Evolutionary conservation across 2,888 invertebrate genomes (phyloP), one percentile per base, ranked within the genome.

Genomic region (Hyles lineata): DNA sequence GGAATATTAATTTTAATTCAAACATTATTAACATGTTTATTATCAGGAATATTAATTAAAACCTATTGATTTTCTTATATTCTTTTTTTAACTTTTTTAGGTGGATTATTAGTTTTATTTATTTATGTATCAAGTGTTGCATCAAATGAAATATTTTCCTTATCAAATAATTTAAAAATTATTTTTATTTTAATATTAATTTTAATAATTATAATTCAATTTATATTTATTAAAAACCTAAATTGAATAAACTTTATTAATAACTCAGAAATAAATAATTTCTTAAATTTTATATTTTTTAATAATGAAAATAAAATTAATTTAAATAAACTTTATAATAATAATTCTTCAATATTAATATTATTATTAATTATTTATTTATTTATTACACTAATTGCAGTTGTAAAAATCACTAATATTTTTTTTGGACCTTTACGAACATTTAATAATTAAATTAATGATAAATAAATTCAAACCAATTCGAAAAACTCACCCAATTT

Each of bases 21-120:
- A 95, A 95, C 95, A 15, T 79, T 95, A 78, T 77, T 94, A 82
- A 90, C 91, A 71, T 91, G 92, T 75, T 75, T 95, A 87, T 82
- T 95, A 62, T 85, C 92, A 77, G 93, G 95, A 70, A 83, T 94
- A 86, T 77, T 95, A 84, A 90, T 91, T 79, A 88, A 91, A 87
- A 93, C 91, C 74, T 95, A 95, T 81, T 96, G 95, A 95, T 96
- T 95, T 83, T 95, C 95, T 0, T 96, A 96, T 89, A 95, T 96
- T 85, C 82, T 96, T 92, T 96, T 96, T 84, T 83, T 96, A 90
- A 93, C 95, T 81, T 96, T 96, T 87, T 83, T 96, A 86, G 96
- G 96, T 25, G 96, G 96, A 21, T 89, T 96, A 93, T 80, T 96
- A 92, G 94, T 96, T 11, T 80, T 96, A 91, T 96, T 96, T 91